Evolutionary conservation across 1,140 invertebrate genomes (phyloP).

Genomic region (Parapsyche elsis): DNA sequence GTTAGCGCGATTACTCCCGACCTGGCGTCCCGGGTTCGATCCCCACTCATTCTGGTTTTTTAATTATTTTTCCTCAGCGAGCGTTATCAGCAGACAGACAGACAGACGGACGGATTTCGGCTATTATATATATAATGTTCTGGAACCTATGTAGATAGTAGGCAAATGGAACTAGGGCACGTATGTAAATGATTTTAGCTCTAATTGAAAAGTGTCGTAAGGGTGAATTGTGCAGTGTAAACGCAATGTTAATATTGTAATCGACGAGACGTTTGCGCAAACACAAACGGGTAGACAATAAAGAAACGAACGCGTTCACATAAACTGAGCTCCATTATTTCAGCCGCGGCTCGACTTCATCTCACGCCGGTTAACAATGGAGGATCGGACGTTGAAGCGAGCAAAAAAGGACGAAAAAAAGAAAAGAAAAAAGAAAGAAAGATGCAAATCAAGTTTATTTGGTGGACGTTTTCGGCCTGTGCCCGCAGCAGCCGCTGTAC

Average conservation of each 20-base stretch:
- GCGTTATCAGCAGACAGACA: too few species aligned
- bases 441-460: constrained; percentile 33
- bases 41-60: too few species aligned
- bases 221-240: constrained; percentile 9
- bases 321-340: constrained; percentile 6
- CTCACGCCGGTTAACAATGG: constrained; percentile 19
- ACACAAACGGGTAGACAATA: background rate
- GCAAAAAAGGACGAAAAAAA: background rate
- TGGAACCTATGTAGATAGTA: too few species aligned
- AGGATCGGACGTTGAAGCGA: constrained; percentile 23
- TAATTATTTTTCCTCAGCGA: too few species aligned
- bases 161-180: too few species aligned
- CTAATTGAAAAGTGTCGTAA: constrained; percentile 5
- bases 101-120: too few species aligned
- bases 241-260: constrained; percentile 9
- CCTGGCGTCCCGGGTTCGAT: too few species aligned
- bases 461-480: constrained; percentile 14
- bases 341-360: constrained; percentile 7
- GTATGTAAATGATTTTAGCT: too few species aligned
- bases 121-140: too few species aligned
- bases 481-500: background rate
- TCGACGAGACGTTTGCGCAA: background rate
- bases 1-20: too few species aligned
- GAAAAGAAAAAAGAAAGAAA: background rate
- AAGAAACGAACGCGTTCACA: background rate